Evolutionary conservation across 2,113 vertebrate genomes (phyloP), one percentile per base, ranked within the genome.

Genomic region (Anguilla japonica): DNA sequence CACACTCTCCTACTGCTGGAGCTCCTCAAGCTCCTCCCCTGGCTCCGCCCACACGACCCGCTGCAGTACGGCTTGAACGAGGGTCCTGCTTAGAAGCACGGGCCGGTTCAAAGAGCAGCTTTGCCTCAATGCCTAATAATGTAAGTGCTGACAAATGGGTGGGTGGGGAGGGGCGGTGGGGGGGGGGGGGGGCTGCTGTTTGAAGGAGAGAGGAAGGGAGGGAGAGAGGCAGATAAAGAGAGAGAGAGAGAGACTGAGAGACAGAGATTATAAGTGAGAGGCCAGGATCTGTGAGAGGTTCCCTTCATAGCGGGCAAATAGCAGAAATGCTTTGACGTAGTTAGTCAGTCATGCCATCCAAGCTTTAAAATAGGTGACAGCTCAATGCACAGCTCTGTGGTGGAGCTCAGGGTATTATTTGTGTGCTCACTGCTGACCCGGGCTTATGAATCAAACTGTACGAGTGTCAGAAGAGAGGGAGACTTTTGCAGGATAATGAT

Each of bases 41-140:
- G 84, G 89, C 89, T 91, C 92, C 91, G 91, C 89, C 92, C 91
- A 88, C 90, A 89, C 16, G 0, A 85, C 86, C 89, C 85, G 83
- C 86, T 86, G 87, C 88, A 86, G 63, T 79, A 46, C 71, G 82
- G 34, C 34, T 43, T 2, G 87, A 91, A 85, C 89, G 84, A 87
- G 79, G 81, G 88, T 83, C 85, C 90, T 84, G 75, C 90, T 89
- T 84, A 84, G 88, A 91, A 88, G 83, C 81, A 82, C 15, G 39
- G 75, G 41, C 79, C 85, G 71, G 86, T 20, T 5, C n/a, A 83
- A 39, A 87, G 86, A 85, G 85, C 85, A 78, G 81, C 79, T 46
- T 41, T 84, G 18, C 50, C 82, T 79, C 34, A 41, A 6, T 15
- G 71, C 15, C 41, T 71, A 75, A 41, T 82, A 84, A 79, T 86